Base-by-base conservation (phyloP, 1,140 invertebrate species). In the Drosophila persimilis region DNA sequence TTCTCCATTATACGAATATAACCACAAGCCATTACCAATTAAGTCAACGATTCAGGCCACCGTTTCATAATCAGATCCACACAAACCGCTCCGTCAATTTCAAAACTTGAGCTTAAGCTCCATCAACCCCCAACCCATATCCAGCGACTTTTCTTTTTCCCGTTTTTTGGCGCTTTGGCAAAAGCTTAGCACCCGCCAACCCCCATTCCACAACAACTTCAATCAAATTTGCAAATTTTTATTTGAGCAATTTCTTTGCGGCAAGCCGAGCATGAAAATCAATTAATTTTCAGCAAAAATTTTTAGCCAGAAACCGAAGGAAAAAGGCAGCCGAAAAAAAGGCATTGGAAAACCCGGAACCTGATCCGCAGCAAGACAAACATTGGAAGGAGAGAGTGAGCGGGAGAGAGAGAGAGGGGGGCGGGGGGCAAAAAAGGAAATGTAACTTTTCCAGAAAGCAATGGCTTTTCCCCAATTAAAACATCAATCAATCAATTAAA, bases 401-500 rank as follows among this genome's bases (percentile, higher is more conserved):
- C 0, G 35, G 54, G 52, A 45, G 48, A 20, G 26, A 17, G 52
- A 54, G 54, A 69, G 57, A 70, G 53, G 48, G 44, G 53, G 45
- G 31, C 48, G 5, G 24, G 41, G 62, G 29, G 52, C 66, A 81
- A 64, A 39, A 73, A 62, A 11, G 56, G 20, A 76, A 73, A 59
- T 58, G 43, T 56, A 47, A 35, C 53, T 58, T 65, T 65, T 5
- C 35, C 48, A 63, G 50, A 59, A 22, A 65, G 74, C 59, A 73
- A 73, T 81, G 80, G 83, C 75, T 81, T 88, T 88, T 83, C 78
- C 72, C 81, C 83, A 88, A 88, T 88, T 88, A 88, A 88, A 88
- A 88, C 83, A 88, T 88, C 83, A 88, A 88, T 88, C 83, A 88
- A 88, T 88, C 83, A 88, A 88, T 88, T 88, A 88, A 88, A 88